Percentiles rank a stretch among this genome's conserved stretches.
Evolutionary conservation across 2,797 vertebrate genomes (phyloP).

Genomic region (Sebastes hubbsi): DNA sequence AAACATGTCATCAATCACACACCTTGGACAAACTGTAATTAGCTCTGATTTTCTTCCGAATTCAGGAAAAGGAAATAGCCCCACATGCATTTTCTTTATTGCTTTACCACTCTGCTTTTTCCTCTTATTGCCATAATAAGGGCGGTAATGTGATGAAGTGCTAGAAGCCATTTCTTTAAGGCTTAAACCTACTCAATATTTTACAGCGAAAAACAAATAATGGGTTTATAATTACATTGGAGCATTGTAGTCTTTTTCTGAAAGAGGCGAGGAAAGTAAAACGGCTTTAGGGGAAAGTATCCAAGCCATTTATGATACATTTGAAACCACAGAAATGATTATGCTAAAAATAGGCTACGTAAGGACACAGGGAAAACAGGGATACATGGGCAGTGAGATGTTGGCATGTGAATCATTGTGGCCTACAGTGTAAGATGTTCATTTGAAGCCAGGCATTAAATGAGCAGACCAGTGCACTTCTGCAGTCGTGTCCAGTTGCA

Average conservation of each 20-base stretch:
- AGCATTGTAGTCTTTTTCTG: conserved; percentile 26
- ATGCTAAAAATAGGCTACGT: neutral
- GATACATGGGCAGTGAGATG: neutral
- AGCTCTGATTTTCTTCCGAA: conserved; percentile 17
- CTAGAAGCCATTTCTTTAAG: conserved; percentile 52
- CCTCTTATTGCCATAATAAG: conserved; percentile 32
- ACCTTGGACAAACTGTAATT: conserved; percentile 32
- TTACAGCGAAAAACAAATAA: conserved; percentile 62
- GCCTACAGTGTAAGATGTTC: conserved; percentile 15
- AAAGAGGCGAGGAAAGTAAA: conserved; percentile 28
- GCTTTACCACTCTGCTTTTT: neutral
- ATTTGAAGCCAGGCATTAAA: conserved; percentile 55
- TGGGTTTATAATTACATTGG: conserved; percentile 53
- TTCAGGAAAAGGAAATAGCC: conserved; percentile 34
- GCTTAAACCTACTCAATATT: conserved; percentile 55
- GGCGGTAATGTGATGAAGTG: conserved; percentile 47
- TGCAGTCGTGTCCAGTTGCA: conserved; percentile 72
- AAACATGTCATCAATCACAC: conserved; percentile 27
- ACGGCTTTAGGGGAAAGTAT: conserved; percentile 23
- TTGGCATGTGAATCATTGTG: neutral
- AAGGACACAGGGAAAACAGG: neutral
- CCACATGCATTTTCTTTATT: conserved; percentile 39
- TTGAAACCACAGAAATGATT: conserved; percentile 5
- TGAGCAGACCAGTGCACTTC: conserved; percentile 44
- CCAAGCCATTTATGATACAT: conserved; percentile 9